A percentile compares a stretch with the other conserved stretches of the same genome.
These are phyloP conservation scores for Piscicola geometra DNA, from an alignment of 2,888 invertebrate genomes.

Conservation along the genomic window DNA sequence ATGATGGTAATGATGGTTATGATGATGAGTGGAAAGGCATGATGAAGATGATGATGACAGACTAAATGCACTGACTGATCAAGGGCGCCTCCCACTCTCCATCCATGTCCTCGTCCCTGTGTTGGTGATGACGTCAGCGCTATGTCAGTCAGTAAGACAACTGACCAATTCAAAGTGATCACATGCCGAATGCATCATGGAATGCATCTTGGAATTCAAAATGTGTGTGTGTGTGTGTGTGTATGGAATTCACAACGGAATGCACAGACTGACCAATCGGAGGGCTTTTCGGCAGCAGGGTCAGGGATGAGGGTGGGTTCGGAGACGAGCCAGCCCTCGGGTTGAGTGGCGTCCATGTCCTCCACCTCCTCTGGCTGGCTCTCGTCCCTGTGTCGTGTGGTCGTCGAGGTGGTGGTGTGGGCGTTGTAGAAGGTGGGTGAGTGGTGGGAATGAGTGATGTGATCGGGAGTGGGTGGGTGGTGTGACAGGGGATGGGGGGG, in stretches of 20 bases:
- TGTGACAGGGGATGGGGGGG: too few relatives aligned
- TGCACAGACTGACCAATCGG: slow-evolving; percentile 77
- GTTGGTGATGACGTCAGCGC: background rate
- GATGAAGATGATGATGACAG: background rate
- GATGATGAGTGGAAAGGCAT: too few relatives aligned
- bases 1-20: too few relatives aligned
- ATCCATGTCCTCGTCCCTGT: slow-evolving; percentile 90
- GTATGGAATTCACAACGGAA: slow-evolving; percentile 5
- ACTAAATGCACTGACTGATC: slow-evolving; percentile 58
- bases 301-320: slow-evolving; percentile 80
- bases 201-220: too few relatives aligned
- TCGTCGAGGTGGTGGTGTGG: too few relatives aligned
- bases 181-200: background rate
- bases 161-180: background rate
- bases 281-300: slow-evolving; percentile 77
- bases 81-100: slow-evolving; percentile 96
- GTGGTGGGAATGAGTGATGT: too few relatives aligned
- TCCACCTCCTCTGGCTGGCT: slow-evolving; percentile 81
- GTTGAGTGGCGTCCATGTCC: slow-evolving; percentile 77
- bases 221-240: too few relatives aligned
- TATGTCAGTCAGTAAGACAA: background rate
- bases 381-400: slow-evolving; percentile 68
- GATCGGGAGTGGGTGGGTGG: too few relatives aligned
- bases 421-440: too few relatives aligned
- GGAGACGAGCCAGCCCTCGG: slow-evolving; percentile 86